Percentiles rank a stretch among this genome's conserved stretches.
Evolutionary conservation across 2,797 vertebrate species (phyloP).

Genomic region (Pseudomugil tenellus): DNA sequence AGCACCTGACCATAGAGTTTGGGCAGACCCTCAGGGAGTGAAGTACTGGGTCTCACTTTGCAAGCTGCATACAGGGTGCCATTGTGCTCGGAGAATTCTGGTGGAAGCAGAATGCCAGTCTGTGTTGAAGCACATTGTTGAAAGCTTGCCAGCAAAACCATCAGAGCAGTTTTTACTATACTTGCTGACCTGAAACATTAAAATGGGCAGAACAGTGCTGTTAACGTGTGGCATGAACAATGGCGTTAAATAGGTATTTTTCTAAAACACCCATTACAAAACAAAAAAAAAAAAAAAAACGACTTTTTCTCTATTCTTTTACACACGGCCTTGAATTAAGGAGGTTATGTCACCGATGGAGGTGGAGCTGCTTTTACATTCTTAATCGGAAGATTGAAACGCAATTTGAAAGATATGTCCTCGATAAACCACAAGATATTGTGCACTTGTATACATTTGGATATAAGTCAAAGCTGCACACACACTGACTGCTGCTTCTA

Average conservation of each 20-base stretch:
- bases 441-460: neutral
- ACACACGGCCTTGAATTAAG: too few relatives aligned
- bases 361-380: neutral
- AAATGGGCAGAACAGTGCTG: neutral
- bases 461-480: neutral
- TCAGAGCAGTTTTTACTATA: slow-evolving; percentile 29
- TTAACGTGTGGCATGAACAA: neutral
- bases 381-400: neutral
- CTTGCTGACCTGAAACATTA: slow-evolving; percentile 53
- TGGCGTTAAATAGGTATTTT: neutral
- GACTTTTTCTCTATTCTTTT: too few relatives aligned
- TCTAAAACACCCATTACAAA: neutral
- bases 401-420: neutral
- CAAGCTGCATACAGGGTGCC: slow-evolving; percentile 81
- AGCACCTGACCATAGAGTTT: slow-evolving; percentile 85
- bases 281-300: slow-evolving; percentile 4
- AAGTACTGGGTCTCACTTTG: slow-evolving; percentile 84
- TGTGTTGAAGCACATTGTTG: slow-evolving; percentile 39
- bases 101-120: slow-evolving; percentile 37
- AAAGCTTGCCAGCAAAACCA: slow-evolving; percentile 56
- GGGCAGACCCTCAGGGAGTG: slow-evolving; percentile 74
- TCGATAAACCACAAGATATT: neutral
- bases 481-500: too few relatives aligned
- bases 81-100: slow-evolving; percentile 77
- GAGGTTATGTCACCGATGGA: neutral